These are phyloP conservation scores for Anoplolepis gracilipes DNA, from an alignment of 1,140 invertebrate genomes.

Conservation along the genomic window DNA sequence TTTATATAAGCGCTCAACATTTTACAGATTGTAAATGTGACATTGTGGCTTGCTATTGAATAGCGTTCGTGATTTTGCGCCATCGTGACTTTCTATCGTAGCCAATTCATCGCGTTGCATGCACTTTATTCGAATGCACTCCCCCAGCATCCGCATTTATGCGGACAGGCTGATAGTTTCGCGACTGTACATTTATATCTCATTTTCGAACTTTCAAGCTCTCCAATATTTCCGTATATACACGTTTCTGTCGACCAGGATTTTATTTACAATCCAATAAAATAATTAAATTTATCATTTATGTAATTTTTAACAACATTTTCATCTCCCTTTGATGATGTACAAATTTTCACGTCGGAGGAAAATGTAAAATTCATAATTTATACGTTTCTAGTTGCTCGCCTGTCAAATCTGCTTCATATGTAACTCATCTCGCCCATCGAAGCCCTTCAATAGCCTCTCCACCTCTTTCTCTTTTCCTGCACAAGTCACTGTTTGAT, in stretches of 20 bases:
- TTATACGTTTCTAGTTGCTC: background rate
- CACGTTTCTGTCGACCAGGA: slow-evolving; percentile 4
- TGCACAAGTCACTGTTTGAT: slow-evolving; percentile 4
- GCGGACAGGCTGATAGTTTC: slow-evolving; percentile 27
- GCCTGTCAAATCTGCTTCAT: background rate
- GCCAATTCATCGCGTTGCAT: slow-evolving; percentile 54
- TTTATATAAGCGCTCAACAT: slow-evolving; percentile 48
- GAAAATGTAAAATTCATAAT: background rate
- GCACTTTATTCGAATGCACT: slow-evolving; percentile 60
- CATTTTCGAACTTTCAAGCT: slow-evolving; percentile 57
- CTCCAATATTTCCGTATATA: background rate
- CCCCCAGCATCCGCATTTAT: slow-evolving; percentile 45
- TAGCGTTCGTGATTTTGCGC: slow-evolving; percentile 53
- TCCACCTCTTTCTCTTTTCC: background rate
- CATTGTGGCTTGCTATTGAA: slow-evolving; percentile 53
- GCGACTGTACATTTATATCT: slow-evolving; percentile 26
- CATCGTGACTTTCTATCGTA: slow-evolving; percentile 55
- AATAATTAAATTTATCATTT: background rate
- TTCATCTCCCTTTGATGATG: background rate
- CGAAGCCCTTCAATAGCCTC: background rate
- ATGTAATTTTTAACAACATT: background rate
- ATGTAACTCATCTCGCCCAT: background rate
- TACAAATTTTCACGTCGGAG: background rate
- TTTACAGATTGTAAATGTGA: slow-evolving; percentile 55
- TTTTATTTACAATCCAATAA: slow-evolving; percentile 27